Evolutionary conservation across 2,797 vertebrate species (phyloP).

Genomic region (Rhadinocentrus ornatus): DNA sequence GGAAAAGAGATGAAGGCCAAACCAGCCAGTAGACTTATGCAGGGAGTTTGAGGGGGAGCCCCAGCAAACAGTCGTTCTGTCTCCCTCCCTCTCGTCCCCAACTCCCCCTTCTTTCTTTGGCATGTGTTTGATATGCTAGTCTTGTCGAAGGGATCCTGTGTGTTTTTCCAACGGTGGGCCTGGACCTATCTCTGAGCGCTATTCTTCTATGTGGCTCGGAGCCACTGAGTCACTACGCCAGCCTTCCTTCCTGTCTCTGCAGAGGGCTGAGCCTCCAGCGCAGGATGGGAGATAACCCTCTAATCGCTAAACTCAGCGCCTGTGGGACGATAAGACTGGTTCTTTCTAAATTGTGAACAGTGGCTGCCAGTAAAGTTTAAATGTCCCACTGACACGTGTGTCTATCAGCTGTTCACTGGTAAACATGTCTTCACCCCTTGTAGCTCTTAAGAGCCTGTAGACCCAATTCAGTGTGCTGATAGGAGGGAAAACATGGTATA

Average conservation of each 20-base stretch:
- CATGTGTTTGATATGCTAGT: slow-evolving; percentile 76
- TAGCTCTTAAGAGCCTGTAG: slow-evolving; percentile 3
- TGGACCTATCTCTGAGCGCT: slow-evolving; percentile 57
- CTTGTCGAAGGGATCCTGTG: slow-evolving; percentile 74
- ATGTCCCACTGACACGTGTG: slow-evolving; percentile 68
- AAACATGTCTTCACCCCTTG: slow-evolving; percentile 31
- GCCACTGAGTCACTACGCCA: slow-evolving; percentile 59
- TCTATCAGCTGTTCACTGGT: slow-evolving; percentile 58
- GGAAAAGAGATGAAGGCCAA: slow-evolving; percentile 34
- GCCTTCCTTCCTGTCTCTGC: slow-evolving; percentile 83
- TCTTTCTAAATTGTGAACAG: slow-evolving; percentile 40
- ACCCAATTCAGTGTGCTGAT: too few relatives aligned
- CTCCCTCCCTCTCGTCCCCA: slow-evolving; percentile 47
- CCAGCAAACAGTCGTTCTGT: slow-evolving; percentile 53
- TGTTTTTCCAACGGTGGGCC: slow-evolving; percentile 64
- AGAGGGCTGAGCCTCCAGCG: slow-evolving; percentile 67
- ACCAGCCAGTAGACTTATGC: slow-evolving; percentile 34
- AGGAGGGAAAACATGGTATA: neutral
- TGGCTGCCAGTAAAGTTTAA: slow-evolving; percentile 68
- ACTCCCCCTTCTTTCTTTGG: slow-evolving; percentile 55
- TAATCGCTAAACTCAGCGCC: slow-evolving; percentile 72
- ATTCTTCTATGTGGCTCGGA: slow-evolving; percentile 59
- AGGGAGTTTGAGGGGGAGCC: slow-evolving; percentile 46
- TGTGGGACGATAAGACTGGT: slow-evolving; percentile 70
- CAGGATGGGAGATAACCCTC: slow-evolving; percentile 82